Percentiles rank a stretch among this genome's conserved stretches.
phyloP scores from a whole-genome alignment of 2,797 vertebrate genomes.

The Neopelma chrysocephalum region DNA sequence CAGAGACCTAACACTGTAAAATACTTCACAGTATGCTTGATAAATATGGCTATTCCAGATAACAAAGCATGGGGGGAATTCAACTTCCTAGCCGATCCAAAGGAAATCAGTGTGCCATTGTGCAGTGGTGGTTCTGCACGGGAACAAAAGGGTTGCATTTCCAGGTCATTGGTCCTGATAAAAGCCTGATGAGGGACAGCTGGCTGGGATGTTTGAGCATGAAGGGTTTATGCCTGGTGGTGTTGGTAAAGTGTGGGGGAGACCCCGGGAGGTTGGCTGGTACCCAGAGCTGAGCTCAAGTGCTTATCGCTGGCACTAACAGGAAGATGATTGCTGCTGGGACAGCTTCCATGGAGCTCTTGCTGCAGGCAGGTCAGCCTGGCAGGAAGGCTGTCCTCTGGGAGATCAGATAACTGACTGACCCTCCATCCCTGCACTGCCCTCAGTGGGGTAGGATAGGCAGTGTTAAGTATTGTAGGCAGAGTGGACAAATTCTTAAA shows the following conservation, averaged over 20 bases:
- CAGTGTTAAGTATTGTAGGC: neutral
- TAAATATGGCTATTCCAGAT: neutral
- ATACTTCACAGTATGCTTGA: neutral
- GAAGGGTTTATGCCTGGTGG: neutral
- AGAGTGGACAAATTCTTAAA: neutral
- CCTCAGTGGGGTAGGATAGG: neutral
- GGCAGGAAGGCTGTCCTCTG: neutral
- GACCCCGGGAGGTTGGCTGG: neutral
- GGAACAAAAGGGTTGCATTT: neutral
- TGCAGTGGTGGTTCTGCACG: neutral
- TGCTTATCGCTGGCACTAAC: fast-evolving
- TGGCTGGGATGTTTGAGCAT: neutral
- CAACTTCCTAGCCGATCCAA: neutral
- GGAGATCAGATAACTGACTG: neutral
- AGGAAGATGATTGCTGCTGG: neutral
- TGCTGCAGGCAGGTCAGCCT: neutral
- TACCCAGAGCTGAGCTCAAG: neutral
- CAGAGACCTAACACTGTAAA: neutral
- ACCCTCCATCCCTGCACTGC: neutral
- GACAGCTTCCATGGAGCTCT: neutral
- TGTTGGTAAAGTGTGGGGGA: fast-evolving
- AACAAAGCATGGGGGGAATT: neutral
- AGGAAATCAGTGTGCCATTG: neutral
- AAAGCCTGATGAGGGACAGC: neutral
- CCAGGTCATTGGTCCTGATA: neutral